phyloP scores from a whole-genome alignment of 53 echinoderm and acorn worm genomes.

The Antedon mediterranea region DNA sequence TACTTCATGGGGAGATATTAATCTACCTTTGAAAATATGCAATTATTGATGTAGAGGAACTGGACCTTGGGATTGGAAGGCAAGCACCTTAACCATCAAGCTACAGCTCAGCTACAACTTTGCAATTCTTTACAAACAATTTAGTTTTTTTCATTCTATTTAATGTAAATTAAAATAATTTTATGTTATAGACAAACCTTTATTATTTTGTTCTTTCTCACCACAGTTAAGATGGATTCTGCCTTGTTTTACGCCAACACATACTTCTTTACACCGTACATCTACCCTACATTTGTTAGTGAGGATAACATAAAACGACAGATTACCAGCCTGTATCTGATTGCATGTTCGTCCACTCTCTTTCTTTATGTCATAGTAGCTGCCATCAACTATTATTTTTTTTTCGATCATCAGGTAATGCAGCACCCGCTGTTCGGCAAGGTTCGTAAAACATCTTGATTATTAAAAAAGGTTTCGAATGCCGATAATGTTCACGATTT shows the following conservation, averaged over 20 bases:
- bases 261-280: neutral
- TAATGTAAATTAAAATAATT: too few relatives aligned
- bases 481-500: neutral
- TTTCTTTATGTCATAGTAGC: neutral
- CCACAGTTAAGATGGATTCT: neutral
- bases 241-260: neutral
- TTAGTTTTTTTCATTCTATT: too few relatives aligned
- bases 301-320: neutral
- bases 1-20: too few relatives aligned
- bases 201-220: neutral
- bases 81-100: too few relatives aligned
- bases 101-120: too few relatives aligned
- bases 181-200: too few relatives aligned
- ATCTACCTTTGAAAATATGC: too few relatives aligned
- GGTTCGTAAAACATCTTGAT: neutral
- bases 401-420: neutral
- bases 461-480: neutral
- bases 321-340: neutral
- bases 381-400: neutral
- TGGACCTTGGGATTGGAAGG: too few relatives aligned
- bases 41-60: too few relatives aligned
- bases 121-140: too few relatives aligned
- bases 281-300: neutral
- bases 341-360: neutral
- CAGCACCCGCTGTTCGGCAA: neutral